Evolutionary conservation across 2,888 invertebrate species (phyloP).

Genomic region (Tineola bisselliella): DNA sequence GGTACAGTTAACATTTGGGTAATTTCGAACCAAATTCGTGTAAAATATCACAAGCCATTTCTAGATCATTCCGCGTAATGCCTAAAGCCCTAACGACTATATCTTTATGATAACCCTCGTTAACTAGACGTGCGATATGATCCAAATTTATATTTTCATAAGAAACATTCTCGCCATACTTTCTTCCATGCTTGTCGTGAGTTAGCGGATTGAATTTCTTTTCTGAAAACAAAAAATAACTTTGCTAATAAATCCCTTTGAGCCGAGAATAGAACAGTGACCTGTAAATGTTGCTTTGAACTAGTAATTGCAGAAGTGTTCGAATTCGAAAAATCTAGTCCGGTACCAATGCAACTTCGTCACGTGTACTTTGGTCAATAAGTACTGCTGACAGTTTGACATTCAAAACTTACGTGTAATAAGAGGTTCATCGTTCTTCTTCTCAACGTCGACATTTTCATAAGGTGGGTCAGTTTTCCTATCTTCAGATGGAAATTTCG

Average conservation of each 20-base stretch:
- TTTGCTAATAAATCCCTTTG: too few species aligned
- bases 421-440: slow-evolving; percentile 37
- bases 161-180: slow-evolving; percentile 65
- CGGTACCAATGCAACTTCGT: too few species aligned
- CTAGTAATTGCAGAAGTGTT: too few species aligned
- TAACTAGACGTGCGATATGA: slow-evolving; percentile 87
- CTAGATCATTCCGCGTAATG: slow-evolving; percentile 91
- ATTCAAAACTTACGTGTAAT: slow-evolving; percentile 41
- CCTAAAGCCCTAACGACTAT: slow-evolving; percentile 91
- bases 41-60: slow-evolving; percentile 95
- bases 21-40: slow-evolving; percentile 83
- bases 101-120: slow-evolving; percentile 90
- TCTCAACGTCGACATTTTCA: slow-evolving; percentile 50
- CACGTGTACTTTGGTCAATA: too few species aligned
- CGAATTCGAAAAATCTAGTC: too few species aligned
- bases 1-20: slow-evolving; percentile 39
- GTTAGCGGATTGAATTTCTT: slow-evolving; percentile 62
- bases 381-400: not conserved
- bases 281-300: too few species aligned
- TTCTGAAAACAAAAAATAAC: slow-evolving; percentile 29
- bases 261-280: too few species aligned
- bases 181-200: slow-evolving; percentile 58
- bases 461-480: slow-evolving; percentile 45
- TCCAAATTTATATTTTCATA: slow-evolving; percentile 93
- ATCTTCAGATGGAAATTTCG: slow-evolving; percentile 63